Base-by-base conservation (phyloP, 1,140 invertebrate species). In the Homalodisca vitripennis region DNA sequence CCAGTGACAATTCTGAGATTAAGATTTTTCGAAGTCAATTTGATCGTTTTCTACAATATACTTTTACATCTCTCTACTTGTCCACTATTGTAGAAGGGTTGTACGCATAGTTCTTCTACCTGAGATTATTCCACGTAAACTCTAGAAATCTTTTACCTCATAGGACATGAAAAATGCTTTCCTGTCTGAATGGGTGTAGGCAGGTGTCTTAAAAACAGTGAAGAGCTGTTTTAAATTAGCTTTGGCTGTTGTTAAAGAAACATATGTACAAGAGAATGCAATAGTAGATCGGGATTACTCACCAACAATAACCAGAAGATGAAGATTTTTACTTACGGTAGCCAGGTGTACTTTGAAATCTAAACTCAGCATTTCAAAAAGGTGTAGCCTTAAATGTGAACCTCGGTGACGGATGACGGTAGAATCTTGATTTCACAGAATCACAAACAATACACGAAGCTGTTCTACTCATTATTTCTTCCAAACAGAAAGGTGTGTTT, bases 201-300 rank as follows among this genome's bases (percentile, higher is more conserved):
- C 22, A 14, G 48, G 48, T 12, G 48, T 53, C 6, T 20, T 20
- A 53, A 53, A 53, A 6, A 53, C 20, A n/a, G 48, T 12, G 20
- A 53, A 53, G 10, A 53, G 22, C 3, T 53, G 6, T n/a, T 53
- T 53, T 20, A 53, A 22, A 53, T 20, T 12, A 13, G 6, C 22
- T n/a, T 75, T 77, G 24, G 76, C 70, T 48, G 72, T 68, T 6
- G 66, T 46, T 32, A 24, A 22, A 32, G 67, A 6, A 68, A 73
- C 51, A 73, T 69, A 69, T 73, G 67, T 12, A 57, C 26, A 69
- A 62, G 71, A 55, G 74, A 73, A 34, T 65, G 67, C 67, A 68
- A 77, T 78, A 20, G 75, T 76, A 70, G 75, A 79, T 66, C 77
- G 53, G 6, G 75, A 78, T 69, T n/a, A 79, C 69, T 78, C 75